Evolutionary conservation across 2,797 vertebrate genomes (phyloP).

Genomic region (Otolemur crassicaudatus): DNA sequence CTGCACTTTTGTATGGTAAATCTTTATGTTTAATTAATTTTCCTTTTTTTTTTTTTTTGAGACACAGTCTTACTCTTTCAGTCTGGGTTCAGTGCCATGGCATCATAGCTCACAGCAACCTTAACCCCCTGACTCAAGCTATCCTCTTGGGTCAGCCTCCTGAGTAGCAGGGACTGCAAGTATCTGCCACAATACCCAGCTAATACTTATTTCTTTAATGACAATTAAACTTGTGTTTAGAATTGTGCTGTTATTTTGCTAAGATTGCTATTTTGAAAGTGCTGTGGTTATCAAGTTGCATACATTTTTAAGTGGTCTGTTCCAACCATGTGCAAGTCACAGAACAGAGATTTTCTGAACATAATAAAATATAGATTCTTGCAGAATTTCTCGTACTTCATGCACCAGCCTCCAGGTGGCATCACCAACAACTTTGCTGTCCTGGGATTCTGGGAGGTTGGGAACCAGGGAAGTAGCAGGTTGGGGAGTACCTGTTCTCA

Average conservation of each 20-base stretch:
- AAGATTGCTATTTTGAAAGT: neutral
- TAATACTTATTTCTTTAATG: neutral
- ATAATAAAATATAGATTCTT: neutral
- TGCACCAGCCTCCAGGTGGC: slow-evolving; percentile 33
- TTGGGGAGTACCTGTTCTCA: neutral
- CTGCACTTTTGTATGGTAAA: neutral
- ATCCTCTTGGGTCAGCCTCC: no score
- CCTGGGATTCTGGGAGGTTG: neutral
- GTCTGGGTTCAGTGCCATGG: no score
- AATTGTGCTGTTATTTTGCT: neutral
- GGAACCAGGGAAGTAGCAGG: fast-evolving
- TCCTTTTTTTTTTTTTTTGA: no score
- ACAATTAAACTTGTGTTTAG: slow-evolving; percentile 22
- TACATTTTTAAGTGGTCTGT: neutral
- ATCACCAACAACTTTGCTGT: neutral
- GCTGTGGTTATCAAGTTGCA: neutral
- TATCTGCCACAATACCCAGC: no score
- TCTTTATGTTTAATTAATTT: neutral
- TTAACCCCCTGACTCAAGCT: no score
- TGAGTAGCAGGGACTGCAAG: no score
- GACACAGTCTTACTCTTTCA: no score
- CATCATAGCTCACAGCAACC: no score
- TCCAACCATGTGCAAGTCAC: neutral
- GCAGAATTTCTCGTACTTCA: neutral
- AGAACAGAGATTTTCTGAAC: neutral